Evolutionary conservation across 2,797 vertebrate genomes (phyloP).

Genomic region (Eleutherodactylus coqui): DNA sequence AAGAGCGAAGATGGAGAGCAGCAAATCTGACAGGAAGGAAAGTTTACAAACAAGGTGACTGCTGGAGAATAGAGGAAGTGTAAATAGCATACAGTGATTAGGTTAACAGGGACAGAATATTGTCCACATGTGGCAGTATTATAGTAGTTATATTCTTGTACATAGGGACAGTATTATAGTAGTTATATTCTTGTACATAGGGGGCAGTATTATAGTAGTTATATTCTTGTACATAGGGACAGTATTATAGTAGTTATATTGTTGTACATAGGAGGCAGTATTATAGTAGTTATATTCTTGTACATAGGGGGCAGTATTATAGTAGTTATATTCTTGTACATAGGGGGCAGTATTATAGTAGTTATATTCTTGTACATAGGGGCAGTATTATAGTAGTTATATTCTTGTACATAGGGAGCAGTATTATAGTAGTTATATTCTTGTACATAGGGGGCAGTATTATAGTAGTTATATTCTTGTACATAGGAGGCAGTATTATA

Average conservation of each 20-base stretch:
- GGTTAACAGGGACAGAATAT: background rate
- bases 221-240: too few species aligned
- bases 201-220: too few species aligned
- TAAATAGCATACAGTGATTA: background rate
- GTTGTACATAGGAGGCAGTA: too few species aligned
- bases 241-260: background rate
- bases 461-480: conserved; percentile 8
- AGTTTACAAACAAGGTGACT: background rate
- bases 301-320: background rate
- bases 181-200: background rate
- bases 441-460: background rate
- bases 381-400: background rate
- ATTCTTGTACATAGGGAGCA: background rate
- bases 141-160: background rate
- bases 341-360: background rate
- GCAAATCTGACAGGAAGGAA: background rate
- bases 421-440: conserved; percentile 3
- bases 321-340: background rate
- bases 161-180: background rate
- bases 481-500: background rate
- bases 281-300: background rate
- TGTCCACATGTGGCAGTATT: background rate
- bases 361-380: background rate
- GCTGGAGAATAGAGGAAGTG: background rate
- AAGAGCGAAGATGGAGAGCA: background rate